Conservation (phyloP, 2,113 vertebrate species). For the Edolisoma coerulescens region DNA sequence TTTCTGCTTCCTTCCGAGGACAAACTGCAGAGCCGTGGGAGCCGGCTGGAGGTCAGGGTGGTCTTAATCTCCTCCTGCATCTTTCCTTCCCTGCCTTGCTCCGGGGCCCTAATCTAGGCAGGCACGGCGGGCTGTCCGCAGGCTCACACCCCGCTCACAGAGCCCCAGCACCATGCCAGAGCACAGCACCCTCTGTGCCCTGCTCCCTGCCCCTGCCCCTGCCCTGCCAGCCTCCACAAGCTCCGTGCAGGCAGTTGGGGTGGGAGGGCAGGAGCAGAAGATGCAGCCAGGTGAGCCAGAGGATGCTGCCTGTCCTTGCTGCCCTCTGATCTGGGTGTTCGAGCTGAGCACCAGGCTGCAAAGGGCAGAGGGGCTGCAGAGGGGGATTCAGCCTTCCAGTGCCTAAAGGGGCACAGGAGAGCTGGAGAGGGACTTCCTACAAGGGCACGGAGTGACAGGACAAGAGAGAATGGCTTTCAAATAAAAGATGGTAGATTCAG, state of each 20-base stretch:
- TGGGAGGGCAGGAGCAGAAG: neutral
- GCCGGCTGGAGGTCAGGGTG: neutral
- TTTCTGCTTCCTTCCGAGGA: neutral
- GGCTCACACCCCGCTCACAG: neutral
- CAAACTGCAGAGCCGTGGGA: neutral
- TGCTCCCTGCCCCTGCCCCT: neutral
- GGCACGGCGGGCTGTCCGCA: neutral
- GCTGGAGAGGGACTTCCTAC: neutral
- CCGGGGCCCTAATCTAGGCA: neutral
- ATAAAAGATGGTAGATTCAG: neutral
- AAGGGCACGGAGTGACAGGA: neutral
- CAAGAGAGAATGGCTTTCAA: too few species aligned
- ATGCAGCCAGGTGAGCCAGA: neutral
- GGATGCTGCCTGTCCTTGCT: neutral
- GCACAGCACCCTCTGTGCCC: neutral
- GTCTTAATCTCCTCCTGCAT: slow-evolving; percentile 16
- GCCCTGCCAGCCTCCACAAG: neutral
- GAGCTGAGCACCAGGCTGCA: neutral
- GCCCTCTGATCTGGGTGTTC: rapidly evolving
- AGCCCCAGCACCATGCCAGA: neutral
- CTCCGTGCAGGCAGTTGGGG: neutral
- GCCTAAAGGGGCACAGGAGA: neutral
- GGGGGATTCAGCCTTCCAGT: neutral
- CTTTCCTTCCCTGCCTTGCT: neutral
- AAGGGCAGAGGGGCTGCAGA: neutral